These are phyloP conservation scores for Laothoe populi DNA, from an alignment of 2,888 invertebrate species.

Conservation along the genomic window DNA sequence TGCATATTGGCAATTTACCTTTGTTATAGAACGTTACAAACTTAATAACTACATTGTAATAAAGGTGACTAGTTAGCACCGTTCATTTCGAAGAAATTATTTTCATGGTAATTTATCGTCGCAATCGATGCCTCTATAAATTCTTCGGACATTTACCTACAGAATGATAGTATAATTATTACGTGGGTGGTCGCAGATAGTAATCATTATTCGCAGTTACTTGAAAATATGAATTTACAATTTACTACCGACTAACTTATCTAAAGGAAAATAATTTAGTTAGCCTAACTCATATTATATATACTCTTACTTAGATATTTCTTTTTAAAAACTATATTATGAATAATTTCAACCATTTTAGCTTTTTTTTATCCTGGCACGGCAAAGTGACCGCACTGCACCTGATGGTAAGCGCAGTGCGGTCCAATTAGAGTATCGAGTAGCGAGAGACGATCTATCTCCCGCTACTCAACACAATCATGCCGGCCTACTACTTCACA, in stretches of 20 bases:
- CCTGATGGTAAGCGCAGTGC: no score
- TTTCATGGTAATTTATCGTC: slow-evolving; percentile 66
- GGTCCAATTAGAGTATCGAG: no score
- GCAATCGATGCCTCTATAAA: slow-evolving; percentile 69
- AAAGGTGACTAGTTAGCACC: slow-evolving; percentile 60
- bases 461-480: no score
- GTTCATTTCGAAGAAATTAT: slow-evolving; percentile 71
- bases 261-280: neutral
- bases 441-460: no score
- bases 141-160: slow-evolving; percentile 59
- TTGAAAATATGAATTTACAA: slow-evolving; percentile 32
- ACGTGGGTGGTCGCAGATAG: slow-evolving; percentile 53
- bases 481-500: no score
- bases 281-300: neutral
- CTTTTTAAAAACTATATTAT: neutral
- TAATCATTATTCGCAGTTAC: slow-evolving; percentile 51
- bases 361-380: no score
- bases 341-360: no score
- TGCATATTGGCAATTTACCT: slow-evolving; percentile 40
- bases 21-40: slow-evolving; percentile 58
- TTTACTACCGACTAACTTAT: slow-evolving; percentile 23
- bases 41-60: slow-evolving; percentile 73
- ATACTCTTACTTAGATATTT: neutral
- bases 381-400: no score
- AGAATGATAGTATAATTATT: slow-evolving; percentile 51